Percentiles rank a stretch among this genome's conserved stretches.
Evolutionary conservation across 2,888 invertebrate genomes (phyloP).

Genomic region (Pinctada fucata): DNA sequence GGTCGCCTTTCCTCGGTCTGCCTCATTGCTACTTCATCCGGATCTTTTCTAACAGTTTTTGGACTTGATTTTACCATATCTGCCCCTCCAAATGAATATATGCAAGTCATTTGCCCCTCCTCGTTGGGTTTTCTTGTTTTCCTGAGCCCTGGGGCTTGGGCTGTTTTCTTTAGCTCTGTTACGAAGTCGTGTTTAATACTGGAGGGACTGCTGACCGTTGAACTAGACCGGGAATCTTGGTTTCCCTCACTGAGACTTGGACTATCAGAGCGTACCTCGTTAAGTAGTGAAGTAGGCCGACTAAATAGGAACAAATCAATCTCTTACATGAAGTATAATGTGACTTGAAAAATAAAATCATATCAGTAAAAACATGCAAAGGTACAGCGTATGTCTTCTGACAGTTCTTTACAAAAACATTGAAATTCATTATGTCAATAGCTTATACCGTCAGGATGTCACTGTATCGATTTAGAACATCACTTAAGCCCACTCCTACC

Average conservation of each 20-base stretch:
- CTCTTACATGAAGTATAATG: no score
- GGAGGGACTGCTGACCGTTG: slow-evolving; percentile 16
- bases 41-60: neutral
- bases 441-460: no score
- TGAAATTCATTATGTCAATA: no score
- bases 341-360: no score
- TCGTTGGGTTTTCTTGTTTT: slow-evolving; percentile 38
- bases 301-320: neutral
- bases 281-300: neutral
- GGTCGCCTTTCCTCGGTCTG: neutral
- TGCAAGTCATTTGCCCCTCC: slow-evolving; percentile 31
- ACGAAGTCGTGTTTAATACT: slow-evolving; percentile 43
- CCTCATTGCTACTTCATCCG: neutral
- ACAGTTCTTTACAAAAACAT: no score
- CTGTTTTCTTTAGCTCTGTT: slow-evolving; percentile 50
- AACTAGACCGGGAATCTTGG: slow-evolving; percentile 1
- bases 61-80: neutral
- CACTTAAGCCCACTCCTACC: no score
- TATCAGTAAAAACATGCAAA: no score
- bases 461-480: no score
- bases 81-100: slow-evolving; percentile 41
- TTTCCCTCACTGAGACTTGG: neutral
- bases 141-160: slow-evolving; percentile 21
- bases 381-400: no score
- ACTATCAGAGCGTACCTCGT: neutral